Evolutionary conservation across 2,113 vertebrate genomes (phyloP).

Genomic region (Macquaria ambigua): DNA sequence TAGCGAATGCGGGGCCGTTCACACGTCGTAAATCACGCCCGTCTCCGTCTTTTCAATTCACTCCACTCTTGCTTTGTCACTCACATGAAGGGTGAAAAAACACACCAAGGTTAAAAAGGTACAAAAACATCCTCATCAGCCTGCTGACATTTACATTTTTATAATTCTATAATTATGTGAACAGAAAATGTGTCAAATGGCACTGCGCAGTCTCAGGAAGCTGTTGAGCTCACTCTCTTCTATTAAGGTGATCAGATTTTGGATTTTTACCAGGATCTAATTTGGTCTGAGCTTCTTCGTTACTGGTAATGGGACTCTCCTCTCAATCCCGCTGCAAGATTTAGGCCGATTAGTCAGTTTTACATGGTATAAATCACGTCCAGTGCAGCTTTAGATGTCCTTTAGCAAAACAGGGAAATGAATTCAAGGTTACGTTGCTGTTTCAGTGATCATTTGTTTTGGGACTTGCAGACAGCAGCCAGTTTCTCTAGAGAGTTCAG

Average conservation of each 20-base stretch:
- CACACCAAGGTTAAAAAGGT: not conserved
- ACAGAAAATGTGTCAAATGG: not conserved
- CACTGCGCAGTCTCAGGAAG: no score
- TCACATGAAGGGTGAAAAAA: not conserved
- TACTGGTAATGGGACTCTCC: not conserved
- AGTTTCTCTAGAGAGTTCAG: not conserved
- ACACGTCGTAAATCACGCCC: not conserved
- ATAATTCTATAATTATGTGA: not conserved
- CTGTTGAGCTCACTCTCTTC: not conserved
- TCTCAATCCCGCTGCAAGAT: not conserved
- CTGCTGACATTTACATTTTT: not conserved
- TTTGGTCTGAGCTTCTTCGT: not conserved
- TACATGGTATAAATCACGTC: not conserved
- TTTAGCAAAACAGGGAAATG: not conserved
- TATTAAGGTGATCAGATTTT: not conserved
- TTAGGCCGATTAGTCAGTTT: not conserved
- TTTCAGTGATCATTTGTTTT: not conserved
- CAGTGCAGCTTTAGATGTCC: not conserved
- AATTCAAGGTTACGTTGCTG: not conserved
- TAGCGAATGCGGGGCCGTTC: not conserved
- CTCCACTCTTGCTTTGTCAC: not conserved
- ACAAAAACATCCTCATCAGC: not conserved
- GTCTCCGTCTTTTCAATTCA: not conserved
- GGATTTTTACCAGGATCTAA: not conserved
- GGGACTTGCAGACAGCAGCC: not conserved